phyloP scores from a whole-genome alignment of 1,140 invertebrate genomes.

The Cherax quadricarinatus region DNA sequence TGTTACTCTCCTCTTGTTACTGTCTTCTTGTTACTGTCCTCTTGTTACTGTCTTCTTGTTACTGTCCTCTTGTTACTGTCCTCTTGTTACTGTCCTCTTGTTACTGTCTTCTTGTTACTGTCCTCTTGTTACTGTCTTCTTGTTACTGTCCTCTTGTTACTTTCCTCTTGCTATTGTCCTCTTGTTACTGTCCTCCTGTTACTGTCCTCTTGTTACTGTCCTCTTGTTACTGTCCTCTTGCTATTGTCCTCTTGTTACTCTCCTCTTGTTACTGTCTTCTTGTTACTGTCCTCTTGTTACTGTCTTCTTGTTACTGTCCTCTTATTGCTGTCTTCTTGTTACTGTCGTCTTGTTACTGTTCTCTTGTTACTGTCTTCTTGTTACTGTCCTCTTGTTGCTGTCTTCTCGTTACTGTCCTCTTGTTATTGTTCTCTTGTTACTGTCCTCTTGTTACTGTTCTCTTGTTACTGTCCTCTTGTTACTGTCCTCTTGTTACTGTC shows the following conservation, averaged over 20 bases:
- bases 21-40: neutral
- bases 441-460: neutral
- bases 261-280: too few species aligned
- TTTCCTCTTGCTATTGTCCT: neutral
- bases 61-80: neutral
- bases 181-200: neutral
- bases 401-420: neutral
- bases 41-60: neutral
- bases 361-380: neutral
- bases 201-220: neutral
- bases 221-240: neutral
- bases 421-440: neutral
- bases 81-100: neutral
- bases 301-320: neutral
- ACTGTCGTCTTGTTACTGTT: neutral
- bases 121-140: neutral
- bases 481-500: neutral
- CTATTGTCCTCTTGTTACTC: neutral
- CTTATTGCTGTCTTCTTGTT: neutral
- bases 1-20: too few species aligned
- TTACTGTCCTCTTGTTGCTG: neutral
- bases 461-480: neutral
- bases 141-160: too few species aligned
- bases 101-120: neutral
- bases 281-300: neutral